Evolutionary conservation across 2,113 vertebrate genomes (phyloP), one percentile per base, ranked within the genome.

Genomic region (Ptyas mucosa): DNA sequence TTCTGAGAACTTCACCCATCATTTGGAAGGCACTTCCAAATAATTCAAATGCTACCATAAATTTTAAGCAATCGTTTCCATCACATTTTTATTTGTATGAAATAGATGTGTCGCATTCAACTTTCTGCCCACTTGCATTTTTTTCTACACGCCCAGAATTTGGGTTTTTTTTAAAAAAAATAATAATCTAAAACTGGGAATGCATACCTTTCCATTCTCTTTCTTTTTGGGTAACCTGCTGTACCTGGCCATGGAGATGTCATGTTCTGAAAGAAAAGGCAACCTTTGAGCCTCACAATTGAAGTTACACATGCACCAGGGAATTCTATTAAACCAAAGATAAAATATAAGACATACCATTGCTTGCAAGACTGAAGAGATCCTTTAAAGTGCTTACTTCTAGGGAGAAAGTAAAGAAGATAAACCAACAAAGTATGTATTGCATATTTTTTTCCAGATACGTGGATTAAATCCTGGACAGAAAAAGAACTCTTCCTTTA

Each of bases 301-400:
- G 85, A 39, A 93, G 90, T 93, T 1, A 51, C 92, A 92, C 9
- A 46, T 6, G 18, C 93, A 90, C 8, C 94, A 61, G 86, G 3
- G 34, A 21, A 75, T 1, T 58, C 6, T 23, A 93, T 20, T 88
- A 88, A 95, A 93, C 90, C 10, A 93, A 14, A 11, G 5, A 90
- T 93, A 95, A 64, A 90, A 11, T 61, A 29, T 20, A 75, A 52
- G 43, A 97, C 98, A 81, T 98, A 99, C 99, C 99, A 39, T 98
- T 99, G 93, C 98, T 99, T 96, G 99, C 98, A 23, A 99, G 98
- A 94, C 98, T 98, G 89, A 98, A 99, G 92, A 99, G 99, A 97
- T 99, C 99, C 97, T 99, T 99, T 96, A 99, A 92, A 0, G 99
- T 99, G 98, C 99, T 99, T 87, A 99, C 98, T 98, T 99, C 99